Evolutionary conservation across 2,888 invertebrate species (phyloP), one percentile per base, ranked within the genome.

Genomic region (Melanostoma mellinum): DNA sequence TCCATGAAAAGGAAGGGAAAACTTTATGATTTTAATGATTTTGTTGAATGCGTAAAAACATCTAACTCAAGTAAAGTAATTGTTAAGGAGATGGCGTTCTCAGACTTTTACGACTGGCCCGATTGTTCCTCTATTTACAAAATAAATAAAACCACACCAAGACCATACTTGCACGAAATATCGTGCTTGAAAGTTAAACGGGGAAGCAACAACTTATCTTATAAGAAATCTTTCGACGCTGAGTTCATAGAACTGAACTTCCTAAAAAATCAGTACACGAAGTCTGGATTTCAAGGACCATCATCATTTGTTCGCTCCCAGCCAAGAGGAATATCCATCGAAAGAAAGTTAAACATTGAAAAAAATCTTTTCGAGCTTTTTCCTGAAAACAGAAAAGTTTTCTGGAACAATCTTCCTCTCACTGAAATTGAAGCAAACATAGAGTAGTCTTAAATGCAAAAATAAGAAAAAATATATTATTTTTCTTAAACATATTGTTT

Each of bases 11-110:
- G 50, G 38, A 50, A 63, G 32, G 50, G 40, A 63, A 52, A 52
- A 32, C 42, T 67, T 3, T 53, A 53, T 30, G 53, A 53, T 35
- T 48, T 56, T 56, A 46, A 68, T 44, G 68, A 68, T 56, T 68
- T 68, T 68, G 44, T 36, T 53, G 6, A 56, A 6, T 68, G 44
- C 10, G 53, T 44, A 40, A 30, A 68, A 56, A 30, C 56, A 35
- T 33, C 68, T 32, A 56, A 67, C 8, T 56, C 38, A n/a, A 8
- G 46, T 44, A 55, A 46, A 38, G 46, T 56, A 30, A 36, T 46
- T 30, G 38, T 53, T 48, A 56, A 38, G 30, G 48, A 56, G 48
- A 56, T 68, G 36, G 8, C 56, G 9, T 2, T 33, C 38, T 40
- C 40, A 20, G 56, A 56, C 40, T 56, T 56, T 40, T 56, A 56